Evolutionary conservation across 2,113 vertebrate genomes (phyloP).

Genomic region (Thymallus thymallus): DNA sequence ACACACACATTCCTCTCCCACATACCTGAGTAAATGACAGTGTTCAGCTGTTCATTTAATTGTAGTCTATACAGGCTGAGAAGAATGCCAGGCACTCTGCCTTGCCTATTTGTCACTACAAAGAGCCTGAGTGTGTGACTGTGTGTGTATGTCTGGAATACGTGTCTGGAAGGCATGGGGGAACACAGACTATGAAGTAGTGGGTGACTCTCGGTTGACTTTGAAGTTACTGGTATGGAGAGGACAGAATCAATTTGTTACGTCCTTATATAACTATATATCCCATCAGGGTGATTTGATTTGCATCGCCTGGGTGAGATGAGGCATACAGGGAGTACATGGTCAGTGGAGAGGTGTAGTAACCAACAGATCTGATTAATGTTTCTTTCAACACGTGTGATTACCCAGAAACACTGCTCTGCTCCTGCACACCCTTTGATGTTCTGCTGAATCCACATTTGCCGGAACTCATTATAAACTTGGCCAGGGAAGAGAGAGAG

Average conservation of each 20-base stretch:
- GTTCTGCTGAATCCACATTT: conserved; percentile 26
- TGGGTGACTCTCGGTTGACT: not conserved
- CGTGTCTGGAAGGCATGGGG: conserved; percentile 13
- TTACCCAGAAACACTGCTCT: conserved; percentile 23
- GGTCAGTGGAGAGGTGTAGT: conserved; percentile 5
- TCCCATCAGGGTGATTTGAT: not conserved
- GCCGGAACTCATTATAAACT: conserved; percentile 24
- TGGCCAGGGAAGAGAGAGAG: conserved; percentile 22
- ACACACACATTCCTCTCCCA: conserved; percentile 41
- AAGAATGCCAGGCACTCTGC: conserved; percentile 11
- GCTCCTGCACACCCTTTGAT: conserved; percentile 27
- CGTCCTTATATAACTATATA: not conserved
- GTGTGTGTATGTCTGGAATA: conserved; percentile 36
- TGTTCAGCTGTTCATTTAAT: conserved; percentile 68
- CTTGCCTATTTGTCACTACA: conserved; percentile 42
- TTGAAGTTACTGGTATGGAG: not conserved
- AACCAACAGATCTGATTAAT: conserved; percentile 1
- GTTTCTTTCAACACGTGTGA: conserved; percentile 22
- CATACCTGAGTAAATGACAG: conserved; percentile 66
- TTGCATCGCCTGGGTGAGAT: not conserved
- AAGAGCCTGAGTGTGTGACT: conserved; percentile 42
- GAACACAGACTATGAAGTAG: conserved; percentile 1
- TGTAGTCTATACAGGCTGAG: conserved; percentile 68
- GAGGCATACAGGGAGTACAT: not conserved
- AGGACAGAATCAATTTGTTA: not conserved